Base-by-base conservation (phyloP, 2,888 invertebrate species). In the Temnothorax rugatulus region DNA sequence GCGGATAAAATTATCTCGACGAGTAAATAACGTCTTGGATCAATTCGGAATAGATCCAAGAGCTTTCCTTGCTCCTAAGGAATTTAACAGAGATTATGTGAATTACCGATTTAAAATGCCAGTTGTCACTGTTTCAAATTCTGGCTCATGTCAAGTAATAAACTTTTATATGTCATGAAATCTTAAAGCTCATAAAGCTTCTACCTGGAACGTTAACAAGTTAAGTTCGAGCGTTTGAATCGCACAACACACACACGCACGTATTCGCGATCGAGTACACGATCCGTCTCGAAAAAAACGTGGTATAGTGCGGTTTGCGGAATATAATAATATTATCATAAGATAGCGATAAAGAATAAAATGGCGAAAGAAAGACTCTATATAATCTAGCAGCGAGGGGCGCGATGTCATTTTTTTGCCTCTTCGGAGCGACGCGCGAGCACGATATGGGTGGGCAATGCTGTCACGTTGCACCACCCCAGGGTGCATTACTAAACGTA, bases 241-340 rank as follows among this genome's bases (percentile, higher is more conserved):
- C 63, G 50, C n/a, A 47, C 75, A 47, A 44, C 18, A 34, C 74
- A 34, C 38, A 41, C 38, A 18, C 25, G 25, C 29, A 4, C 38
- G 38, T 13, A n/a, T 63, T 63, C 38, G 41, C 41, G 34, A 1
- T 79, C 54, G 68, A 13, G 41, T 11, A 59, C 69, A 59, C 59
- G 50, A 25, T 25, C 15, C 5, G 13, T 69, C 18, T 66, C 11
- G n/a, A 11, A 44, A 68, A 63, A 54, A 15, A 11, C 29, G 29
- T 29, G 29, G 21, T 25, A 71, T 18, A 79, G 59, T 7, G 41
- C 79, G 34, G 57, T 34, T 18, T 52, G 71, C 68, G 47, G 69
- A 57, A 84, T 86, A 86, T 88, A 90, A 91, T 92, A 92, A 93
- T 92, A 93, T 93, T 93, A 93, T 90, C 93, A 93, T 93, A 92